A percentile compares a stretch with the other conserved stretches of the same genome.
phyloP scores from a whole-genome alignment of 2,888 invertebrate species.

The Macrosiphum euphorbiae region DNA sequence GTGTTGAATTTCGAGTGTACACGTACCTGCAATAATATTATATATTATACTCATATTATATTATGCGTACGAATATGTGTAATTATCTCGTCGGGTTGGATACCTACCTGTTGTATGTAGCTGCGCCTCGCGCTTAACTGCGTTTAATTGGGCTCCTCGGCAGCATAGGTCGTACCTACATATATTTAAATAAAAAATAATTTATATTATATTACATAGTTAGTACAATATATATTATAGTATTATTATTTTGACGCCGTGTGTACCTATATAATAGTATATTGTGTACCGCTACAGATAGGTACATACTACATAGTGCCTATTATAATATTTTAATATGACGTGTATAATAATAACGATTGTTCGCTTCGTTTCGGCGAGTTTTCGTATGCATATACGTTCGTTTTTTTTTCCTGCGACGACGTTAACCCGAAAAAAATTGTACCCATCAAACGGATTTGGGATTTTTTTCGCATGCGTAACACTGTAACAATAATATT shows the following conservation, averaged over 20 bases:
- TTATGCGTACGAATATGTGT: not conserved
- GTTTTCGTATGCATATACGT: not conserved
- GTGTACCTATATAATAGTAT: not conserved
- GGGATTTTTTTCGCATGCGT: not conserved
- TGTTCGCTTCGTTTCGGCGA: conserved; percentile 21
- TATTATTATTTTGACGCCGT: not conserved
- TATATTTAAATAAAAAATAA: too few species aligned
- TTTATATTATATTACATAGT: too few species aligned
- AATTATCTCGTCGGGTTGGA: conserved; percentile 45
- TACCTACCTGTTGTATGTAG: conserved; percentile 8
- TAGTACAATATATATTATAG: too few species aligned
- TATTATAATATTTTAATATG: not conserved
- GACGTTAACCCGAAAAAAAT: conserved; percentile 8
- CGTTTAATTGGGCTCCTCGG: conserved; percentile 37
- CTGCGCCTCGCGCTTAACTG: conserved; percentile 35
- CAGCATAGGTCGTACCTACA: not conserved
- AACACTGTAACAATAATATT: not conserved
- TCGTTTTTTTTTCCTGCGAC: not conserved
- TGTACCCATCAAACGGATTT: conserved; percentile 6
- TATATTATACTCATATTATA: not conserved
- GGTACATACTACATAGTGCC: not conserved
- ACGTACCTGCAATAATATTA: not conserved
- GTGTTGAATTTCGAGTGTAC: not conserved
- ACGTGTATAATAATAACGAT: not conserved
- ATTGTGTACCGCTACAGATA: not conserved